Base-by-base conservation (phyloP, 1,140 invertebrate species). In the Drosophila sp. region DNA sequence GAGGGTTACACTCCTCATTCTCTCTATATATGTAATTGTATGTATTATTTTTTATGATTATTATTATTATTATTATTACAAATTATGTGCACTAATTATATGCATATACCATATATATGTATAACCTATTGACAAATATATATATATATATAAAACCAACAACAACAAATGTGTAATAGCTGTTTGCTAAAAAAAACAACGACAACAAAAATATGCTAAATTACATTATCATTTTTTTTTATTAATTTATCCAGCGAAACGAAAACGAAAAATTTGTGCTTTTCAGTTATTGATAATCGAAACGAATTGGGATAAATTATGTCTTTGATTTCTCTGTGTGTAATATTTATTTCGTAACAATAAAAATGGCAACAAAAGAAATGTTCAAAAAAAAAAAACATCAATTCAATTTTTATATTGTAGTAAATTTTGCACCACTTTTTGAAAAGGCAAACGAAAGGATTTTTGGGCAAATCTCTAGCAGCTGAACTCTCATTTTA, bases 41-140 rank as follows among this genome's bases (percentile, higher is more conserved):
- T 79, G 50, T 65, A 70, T 64, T 78, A 80, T 76, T 60, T 76
- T 79, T 79, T 75, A 70, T 33, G 60, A 79, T 77, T 86, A 85
- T 80, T 80, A 44, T 44, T 23, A 47, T 44, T 69, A 74, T 74
- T 73, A 66, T 79, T 77, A 66, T 82, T 84, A 73, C 76, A 85
- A 80, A 66, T 69, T 69, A 72, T 78, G 70, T 70, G 66, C 81
- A 84, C 77, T 83, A 73, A 80, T 84, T 84, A 85, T 70, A 84
- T 84, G 70, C 82, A 86, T 76, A 78, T 64, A 80, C 84, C 69
- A 75, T 74, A 50, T 77, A 70, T 70, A 85, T 84, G 81, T 80
- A 64, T 85, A 84, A 84, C 81, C 81, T 80, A 84, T 86, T 81
- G 74, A 85, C 64, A 78, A 85, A 84, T 84, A 79, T 72, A 76